These are phyloP conservation scores for Cebus imitator DNA, from an alignment of 2,113 vertebrate genomes.

Conservation along the genomic window DNA sequence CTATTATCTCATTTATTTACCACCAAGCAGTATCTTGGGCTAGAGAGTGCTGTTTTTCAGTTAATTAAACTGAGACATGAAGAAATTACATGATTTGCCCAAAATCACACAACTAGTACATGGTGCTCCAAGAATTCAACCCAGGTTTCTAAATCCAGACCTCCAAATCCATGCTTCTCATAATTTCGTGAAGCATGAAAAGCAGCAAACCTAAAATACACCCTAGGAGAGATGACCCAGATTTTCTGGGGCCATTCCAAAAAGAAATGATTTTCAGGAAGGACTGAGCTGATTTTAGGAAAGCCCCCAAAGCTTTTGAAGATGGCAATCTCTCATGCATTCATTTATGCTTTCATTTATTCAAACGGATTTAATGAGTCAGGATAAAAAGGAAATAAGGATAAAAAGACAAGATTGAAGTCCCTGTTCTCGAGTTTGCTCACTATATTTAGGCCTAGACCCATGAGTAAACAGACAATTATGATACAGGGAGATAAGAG, in stretches of 20 bases:
- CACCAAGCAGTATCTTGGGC: neutral
- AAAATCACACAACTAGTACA: conserved; percentile 13
- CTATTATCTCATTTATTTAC: neutral
- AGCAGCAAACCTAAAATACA: conserved; percentile 45
- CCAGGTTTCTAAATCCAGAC: conserved; percentile 18
- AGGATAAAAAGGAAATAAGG: conserved; percentile 22
- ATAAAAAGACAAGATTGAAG: conserved; percentile 47
- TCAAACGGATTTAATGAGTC: conserved; percentile 46
- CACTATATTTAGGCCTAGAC: conserved; percentile 36
- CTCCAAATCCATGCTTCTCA: conserved; percentile 33
- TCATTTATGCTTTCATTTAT: conserved; percentile 37
- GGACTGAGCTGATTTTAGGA: conserved; percentile 20
- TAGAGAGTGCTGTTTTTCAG: neutral
- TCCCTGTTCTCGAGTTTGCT: conserved; percentile 43
- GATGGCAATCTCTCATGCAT: neutral
- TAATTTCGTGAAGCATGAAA: conserved; percentile 20
- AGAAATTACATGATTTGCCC: neutral
- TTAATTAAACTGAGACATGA: conserved; percentile 16
- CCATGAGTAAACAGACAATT: conserved; percentile 51
- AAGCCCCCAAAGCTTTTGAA: neutral
- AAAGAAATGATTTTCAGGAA: conserved; percentile 31
- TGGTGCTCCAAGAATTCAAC: conserved; percentile 32
- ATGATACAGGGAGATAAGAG: neutral
- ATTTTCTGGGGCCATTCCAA: conserved; percentile 29
- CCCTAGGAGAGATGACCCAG: conserved; percentile 7